Evolutionary conservation across 2,797 vertebrate genomes (phyloP), one percentile per base, ranked within the genome.

Genomic region (Pseudotriccus pelzelni): DNA sequence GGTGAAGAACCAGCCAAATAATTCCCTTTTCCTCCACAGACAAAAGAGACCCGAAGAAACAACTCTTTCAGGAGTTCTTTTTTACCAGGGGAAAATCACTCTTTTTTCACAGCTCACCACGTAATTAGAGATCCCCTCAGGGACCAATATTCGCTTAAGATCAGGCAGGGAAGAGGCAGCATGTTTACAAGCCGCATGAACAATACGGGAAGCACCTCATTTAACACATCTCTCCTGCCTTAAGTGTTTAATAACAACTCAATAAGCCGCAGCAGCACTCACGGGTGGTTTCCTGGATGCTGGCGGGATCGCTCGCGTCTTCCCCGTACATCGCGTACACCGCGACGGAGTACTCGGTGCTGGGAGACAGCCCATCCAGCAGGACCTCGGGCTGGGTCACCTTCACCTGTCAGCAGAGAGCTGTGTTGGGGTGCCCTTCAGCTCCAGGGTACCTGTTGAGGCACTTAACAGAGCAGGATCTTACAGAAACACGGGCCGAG

Each of bases 311-410:
- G 3, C 99, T 99, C 47, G 98, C 98, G 14, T 99, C 99, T 22
- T 99, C 98, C 8, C 99, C 99, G 1, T 98, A 98, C 84, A 99
- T 98, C 0, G 99, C 99, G 4, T 99, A 99, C 53, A 99, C 98
- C 0, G 98, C 98, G 5, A 99, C 90, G 1, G 98, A 98, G 79
- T 99, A 99, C 88, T 98, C 98, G 0, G 98, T 99, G 58, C 97
- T 98, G 2, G 99, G 98, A 7, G 98, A 97, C 83, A 99, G 97
- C 39, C 97, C 97, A 0, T 91, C 78, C 94, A 99, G 97, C 91
- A 99, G 98, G 79, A 99, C 98, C 86, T 98, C 98, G 0, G 98
- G 98, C 94, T 97, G 96, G 13, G 97, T 97, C 64, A 99, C 98
- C 73, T 98, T 98, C 95, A 99, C 98, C 99, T 99, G 97, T 39